These are phyloP conservation scores for Megaustenia siamemsis DNA, from an alignment of 2,888 invertebrate species.

Conservation along the genomic window DNA sequence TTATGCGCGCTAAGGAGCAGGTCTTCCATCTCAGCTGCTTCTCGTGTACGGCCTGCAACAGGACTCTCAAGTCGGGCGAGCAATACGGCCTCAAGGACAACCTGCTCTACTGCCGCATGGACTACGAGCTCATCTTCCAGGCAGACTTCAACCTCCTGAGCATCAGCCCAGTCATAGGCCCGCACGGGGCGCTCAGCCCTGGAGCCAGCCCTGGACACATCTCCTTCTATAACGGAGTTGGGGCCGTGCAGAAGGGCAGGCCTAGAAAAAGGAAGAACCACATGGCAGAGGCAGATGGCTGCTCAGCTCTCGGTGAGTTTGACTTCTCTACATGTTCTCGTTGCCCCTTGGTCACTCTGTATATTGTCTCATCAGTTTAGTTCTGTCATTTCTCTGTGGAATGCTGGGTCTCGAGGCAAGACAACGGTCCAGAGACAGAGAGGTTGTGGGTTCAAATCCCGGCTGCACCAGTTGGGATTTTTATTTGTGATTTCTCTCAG, in stretches of 20 bases:
- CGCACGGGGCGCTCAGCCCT: constrained; percentile 53
- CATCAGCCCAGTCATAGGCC: constrained; percentile 62
- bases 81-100: constrained; percentile 93
- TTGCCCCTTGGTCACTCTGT: too few species aligned
- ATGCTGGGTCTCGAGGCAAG: too few species aligned
- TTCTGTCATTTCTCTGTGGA: too few species aligned
- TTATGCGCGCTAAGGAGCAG: constrained; percentile 92
- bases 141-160: constrained; percentile 64
- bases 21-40: constrained; percentile 95
- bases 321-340: too few species aligned
- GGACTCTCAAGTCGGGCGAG: constrained; percentile 91
- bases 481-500: too few species aligned
- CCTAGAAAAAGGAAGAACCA: constrained; percentile 87
- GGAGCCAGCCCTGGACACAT: constrained; percentile 59
- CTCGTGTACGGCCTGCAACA: constrained; percentile 91
- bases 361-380: too few species aligned
- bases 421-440: too few species aligned
- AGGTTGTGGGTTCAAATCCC: too few species aligned
- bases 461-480: too few species aligned
- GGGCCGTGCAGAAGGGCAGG: constrained; percentile 90
- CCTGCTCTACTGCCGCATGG: constrained; percentile 90
- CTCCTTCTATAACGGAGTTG: constrained; percentile 84
- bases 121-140: constrained; percentile 85
- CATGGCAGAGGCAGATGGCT: constrained; percentile 66
- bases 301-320: constrained; percentile 69